These are phyloP conservation scores for Drosophila oshimai DNA, from an alignment of 1,140 invertebrate genomes.

Conservation along the genomic window DNA sequence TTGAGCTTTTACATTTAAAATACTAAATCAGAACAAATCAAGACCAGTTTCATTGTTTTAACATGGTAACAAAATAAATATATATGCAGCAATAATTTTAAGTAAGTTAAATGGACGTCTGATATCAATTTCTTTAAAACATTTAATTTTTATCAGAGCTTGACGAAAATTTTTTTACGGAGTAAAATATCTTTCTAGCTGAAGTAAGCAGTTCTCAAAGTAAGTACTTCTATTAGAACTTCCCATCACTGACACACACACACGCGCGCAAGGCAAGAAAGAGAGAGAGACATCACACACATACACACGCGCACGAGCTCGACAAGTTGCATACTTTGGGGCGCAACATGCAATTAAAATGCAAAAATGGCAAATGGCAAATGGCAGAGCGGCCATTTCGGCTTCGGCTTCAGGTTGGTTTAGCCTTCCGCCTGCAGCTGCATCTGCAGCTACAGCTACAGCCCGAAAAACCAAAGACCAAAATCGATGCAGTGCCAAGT, in stretches of 20 bases:
- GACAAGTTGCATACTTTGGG: conserved; percentile 73
- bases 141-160: too few species aligned
- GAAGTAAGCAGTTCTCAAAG: not conserved
- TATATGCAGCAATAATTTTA: too few species aligned
- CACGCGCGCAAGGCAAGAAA: not conserved
- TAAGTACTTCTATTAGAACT: not conserved
- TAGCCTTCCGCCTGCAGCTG: not conserved
- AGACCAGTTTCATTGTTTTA: too few species aligned
- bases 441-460: conserved; percentile 4
- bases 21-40: too few species aligned
- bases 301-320: not conserved
- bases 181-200: not conserved
- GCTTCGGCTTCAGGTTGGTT: conserved; percentile 1
- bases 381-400: conserved; percentile 34
- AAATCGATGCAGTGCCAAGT: conserved; percentile 73
- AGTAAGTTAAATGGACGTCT: too few species aligned
- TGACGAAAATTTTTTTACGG: too few species aligned
- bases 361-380: conserved; percentile 75
- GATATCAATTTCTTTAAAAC: too few species aligned
- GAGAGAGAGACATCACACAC: not conserved
- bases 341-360: conserved; percentile 79
- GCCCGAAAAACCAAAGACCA: conserved; percentile 62
- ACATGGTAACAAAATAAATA: too few species aligned
- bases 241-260: conserved; percentile 8
- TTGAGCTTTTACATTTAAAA: too few species aligned